Evolutionary conservation across 1,140 invertebrate genomes (phyloP).

Genomic region (Cotesia vestalis): DNA sequence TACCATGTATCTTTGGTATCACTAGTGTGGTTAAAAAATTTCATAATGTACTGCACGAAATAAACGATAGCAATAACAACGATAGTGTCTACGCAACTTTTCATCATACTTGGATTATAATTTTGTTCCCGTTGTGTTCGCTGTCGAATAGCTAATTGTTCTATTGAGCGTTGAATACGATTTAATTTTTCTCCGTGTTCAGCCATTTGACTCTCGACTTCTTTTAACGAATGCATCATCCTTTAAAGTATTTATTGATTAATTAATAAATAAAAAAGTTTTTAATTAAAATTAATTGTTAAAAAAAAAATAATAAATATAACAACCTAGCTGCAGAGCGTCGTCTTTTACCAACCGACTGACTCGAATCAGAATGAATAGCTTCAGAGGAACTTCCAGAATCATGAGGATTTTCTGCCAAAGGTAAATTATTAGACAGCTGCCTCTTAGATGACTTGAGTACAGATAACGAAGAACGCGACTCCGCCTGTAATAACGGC

Average conservation of each 20-base stretch:
- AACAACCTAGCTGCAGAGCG: slow-evolving; percentile 54
- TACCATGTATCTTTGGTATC: slow-evolving; percentile 42
- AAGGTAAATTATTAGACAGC: slow-evolving; percentile 60
- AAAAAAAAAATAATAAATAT: not conserved
- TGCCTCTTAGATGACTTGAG: slow-evolving; percentile 64
- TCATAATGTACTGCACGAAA: slow-evolving; percentile 59
- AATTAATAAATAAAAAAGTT: not conserved
- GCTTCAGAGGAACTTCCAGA: slow-evolving; percentile 66
- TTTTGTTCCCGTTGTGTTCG: slow-evolving; percentile 54
- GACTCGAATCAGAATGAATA: slow-evolving; percentile 65
- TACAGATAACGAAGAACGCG: slow-evolving; percentile 63
- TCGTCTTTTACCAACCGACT: slow-evolving; percentile 61
- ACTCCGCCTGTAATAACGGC: slow-evolving; percentile 63
- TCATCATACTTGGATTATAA: slow-evolving; percentile 54
- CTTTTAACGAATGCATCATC: slow-evolving; percentile 56
- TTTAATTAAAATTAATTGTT: no score
- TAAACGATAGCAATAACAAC: slow-evolving; percentile 59
- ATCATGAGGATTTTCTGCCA: slow-evolving; percentile 59
- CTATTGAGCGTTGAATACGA: slow-evolving; percentile 60
- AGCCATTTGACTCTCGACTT: slow-evolving; percentile 56
- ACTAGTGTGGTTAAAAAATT: slow-evolving; percentile 47
- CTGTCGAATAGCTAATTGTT: slow-evolving; percentile 60
- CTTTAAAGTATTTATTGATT: slow-evolving; percentile 41
- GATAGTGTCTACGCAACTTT: slow-evolving; percentile 56
- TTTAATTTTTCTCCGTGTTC: slow-evolving; percentile 61